Evolutionary conservation across 2,888 invertebrate genomes (phyloP).

Genomic region (Chrysolina oricalcia): DNA sequence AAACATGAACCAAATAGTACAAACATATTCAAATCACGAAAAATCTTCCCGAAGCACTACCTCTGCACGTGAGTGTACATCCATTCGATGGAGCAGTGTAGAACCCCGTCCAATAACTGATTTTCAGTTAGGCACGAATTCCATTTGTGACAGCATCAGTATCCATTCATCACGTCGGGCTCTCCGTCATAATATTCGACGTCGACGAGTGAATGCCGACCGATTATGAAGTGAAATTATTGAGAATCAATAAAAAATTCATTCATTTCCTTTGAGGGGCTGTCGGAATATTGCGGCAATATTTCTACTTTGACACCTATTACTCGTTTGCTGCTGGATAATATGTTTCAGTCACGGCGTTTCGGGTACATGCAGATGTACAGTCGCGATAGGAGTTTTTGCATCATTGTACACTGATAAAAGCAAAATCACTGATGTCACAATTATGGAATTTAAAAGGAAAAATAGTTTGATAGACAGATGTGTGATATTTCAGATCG

Average conservation of each 20-base stretch:
- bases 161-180: slow-evolving; percentile 32
- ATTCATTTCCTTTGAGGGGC: slow-evolving; percentile 33
- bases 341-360: slow-evolving; percentile 28
- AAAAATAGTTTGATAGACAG: too few relatives aligned
- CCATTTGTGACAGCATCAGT: slow-evolving; percentile 32
- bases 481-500: too few relatives aligned
- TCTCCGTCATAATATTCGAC: slow-evolving; percentile 33
- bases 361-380: neutral
- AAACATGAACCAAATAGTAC: too few relatives aligned
- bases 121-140: slow-evolving; percentile 30
- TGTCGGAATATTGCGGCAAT: slow-evolving; percentile 33
- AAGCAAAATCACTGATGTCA: neutral
- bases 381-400: neutral
- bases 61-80: neutral
- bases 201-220: slow-evolving; percentile 23
- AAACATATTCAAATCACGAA: too few relatives aligned
- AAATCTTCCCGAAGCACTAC: neutral
- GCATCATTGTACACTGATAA: neutral
- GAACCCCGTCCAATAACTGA: slow-evolving; percentile 15
- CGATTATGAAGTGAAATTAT: slow-evolving; percentile 40
- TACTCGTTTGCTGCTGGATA: slow-evolving; percentile 33
- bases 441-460: too few relatives aligned
- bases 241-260: slow-evolving; percentile 38
- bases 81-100: neutral
- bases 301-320: slow-evolving; percentile 38